Conservation (phyloP, 1,140 invertebrate genomes). For the Drosophila ogumai region DNA sequence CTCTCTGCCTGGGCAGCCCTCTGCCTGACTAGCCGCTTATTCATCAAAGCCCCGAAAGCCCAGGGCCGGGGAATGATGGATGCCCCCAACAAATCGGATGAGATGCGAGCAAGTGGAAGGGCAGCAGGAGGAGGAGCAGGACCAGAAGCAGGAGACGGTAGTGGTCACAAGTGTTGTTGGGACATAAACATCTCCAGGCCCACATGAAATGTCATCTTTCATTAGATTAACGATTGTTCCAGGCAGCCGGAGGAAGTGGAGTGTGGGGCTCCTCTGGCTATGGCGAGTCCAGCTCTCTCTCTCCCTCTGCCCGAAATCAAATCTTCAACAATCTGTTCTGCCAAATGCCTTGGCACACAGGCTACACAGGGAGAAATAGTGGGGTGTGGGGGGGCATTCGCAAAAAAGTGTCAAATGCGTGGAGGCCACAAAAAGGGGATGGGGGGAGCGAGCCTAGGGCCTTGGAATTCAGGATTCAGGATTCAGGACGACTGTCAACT, state of each 20-base stretch:
- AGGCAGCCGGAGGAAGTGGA: neutral
- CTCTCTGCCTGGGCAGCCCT: neutral
- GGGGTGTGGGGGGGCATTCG: conserved; percentile 6
- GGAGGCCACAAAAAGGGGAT: neutral
- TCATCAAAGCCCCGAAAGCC: conserved; percentile 54
- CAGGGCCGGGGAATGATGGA: conserved; percentile 59
- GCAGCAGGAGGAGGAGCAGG: neutral
- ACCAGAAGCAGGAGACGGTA: no score
- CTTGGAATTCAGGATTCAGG: conserved; percentile 24
- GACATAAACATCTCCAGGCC: conserved; percentile 45
- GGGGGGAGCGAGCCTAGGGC: neutral
- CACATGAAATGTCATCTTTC: conserved; percentile 73
- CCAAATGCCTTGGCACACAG: conserved; percentile 53
- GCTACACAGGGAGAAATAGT: conserved; percentile 14
- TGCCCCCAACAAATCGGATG: conserved; percentile 61
- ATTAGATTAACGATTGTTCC: conserved; percentile 79
- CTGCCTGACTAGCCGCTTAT: conserved; percentile 67
- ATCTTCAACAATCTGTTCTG: conserved; percentile 78
- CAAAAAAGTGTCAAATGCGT: conserved; percentile 77
- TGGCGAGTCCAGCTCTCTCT: conserved; percentile 25
- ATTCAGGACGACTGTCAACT: conserved; percentile 75
- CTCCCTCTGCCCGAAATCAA: conserved; percentile 68
- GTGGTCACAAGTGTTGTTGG: conserved; percentile 54
- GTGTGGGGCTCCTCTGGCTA: neutral
- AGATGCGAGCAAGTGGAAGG: conserved; percentile 39